Percentiles rank a stretch among this genome's conserved stretches.
Evolutionary conservation across 2,888 invertebrate species (phyloP).

Genomic region (Cyrtodaria siliqua): DNA sequence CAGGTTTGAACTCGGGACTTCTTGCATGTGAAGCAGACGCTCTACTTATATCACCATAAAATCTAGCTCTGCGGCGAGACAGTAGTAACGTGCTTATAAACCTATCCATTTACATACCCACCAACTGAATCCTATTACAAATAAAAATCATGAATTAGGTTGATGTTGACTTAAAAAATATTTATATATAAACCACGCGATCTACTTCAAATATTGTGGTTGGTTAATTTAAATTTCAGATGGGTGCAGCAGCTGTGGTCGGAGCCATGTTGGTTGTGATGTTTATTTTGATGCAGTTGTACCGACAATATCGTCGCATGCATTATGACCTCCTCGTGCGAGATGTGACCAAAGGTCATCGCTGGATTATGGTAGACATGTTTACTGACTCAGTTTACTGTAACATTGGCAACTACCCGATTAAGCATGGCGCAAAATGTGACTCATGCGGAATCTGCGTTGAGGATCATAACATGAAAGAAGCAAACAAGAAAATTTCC

Average conservation of each 20-base stretch:
- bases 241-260: conserved; percentile 61
- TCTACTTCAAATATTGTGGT: too few relatives aligned
- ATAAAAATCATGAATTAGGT: too few relatives aligned
- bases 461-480: conserved; percentile 88
- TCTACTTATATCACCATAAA: too few relatives aligned
- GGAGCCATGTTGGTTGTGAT: conserved; percentile 68
- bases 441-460: conserved; percentile 96
- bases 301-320: conserved; percentile 72
- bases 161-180: too few relatives aligned
- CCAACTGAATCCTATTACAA: too few relatives aligned
- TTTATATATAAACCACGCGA: too few relatives aligned
- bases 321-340: conserved; percentile 84
- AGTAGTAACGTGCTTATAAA: too few relatives aligned
- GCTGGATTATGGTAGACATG: conserved; percentile 81
- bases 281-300: conserved; percentile 72
- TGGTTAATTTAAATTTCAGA: conserved; percentile 40
- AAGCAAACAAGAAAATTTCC: conserved; percentile 88
- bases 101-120: too few relatives aligned
- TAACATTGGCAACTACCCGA: conserved; percentile 92
- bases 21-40: too few relatives aligned
- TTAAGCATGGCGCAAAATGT: conserved; percentile 92
- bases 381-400: conserved; percentile 90
- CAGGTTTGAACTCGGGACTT: too few relatives aligned
- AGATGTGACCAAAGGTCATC: conserved; percentile 84
- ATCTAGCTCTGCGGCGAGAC: too few relatives aligned